Evolutionary conservation across 2,113 vertebrate genomes (phyloP).

Genomic region (Petromus typicus): DNA sequence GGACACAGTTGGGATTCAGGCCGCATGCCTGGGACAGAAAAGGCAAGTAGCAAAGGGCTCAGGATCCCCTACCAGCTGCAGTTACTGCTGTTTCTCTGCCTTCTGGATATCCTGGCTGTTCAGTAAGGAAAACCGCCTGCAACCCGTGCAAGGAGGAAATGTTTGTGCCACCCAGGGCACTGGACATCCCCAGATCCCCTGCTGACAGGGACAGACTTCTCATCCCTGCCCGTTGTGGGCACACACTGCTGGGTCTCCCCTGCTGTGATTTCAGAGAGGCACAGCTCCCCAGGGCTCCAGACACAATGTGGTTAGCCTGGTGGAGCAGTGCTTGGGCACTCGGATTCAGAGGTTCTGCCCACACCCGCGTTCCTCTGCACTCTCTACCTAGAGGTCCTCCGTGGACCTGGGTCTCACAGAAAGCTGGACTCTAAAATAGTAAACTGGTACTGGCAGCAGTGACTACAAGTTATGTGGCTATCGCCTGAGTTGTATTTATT

Average conservation of each 20-base stretch:
- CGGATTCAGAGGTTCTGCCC: neutral
- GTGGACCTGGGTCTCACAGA: neutral
- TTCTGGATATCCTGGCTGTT: neutral
- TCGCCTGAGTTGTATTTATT: neutral
- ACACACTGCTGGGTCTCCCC: neutral
- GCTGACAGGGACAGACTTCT: neutral
- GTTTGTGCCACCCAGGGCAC: neutral
- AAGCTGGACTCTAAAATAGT: neutral
- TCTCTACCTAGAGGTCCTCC: neutral
- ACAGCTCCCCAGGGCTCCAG: neutral
- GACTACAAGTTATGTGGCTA: neutral
- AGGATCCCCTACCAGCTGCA: neutral
- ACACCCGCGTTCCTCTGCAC: neutral
- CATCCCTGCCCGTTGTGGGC: fast-evolving
- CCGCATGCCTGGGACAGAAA: neutral
- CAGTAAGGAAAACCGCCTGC: neutral
- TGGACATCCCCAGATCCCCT: neutral
- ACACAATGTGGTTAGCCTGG: neutral
- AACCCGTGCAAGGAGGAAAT: neutral
- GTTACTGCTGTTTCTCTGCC: neutral
- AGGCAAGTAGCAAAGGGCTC: neutral
- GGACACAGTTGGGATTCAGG: neutral
- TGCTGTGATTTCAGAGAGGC: neutral
- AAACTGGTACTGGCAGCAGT: neutral
- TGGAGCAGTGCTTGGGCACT: neutral